Evolutionary conservation across 1,140 invertebrate genomes (phyloP), one percentile per base, ranked within the genome.

Genomic region (Diploscapter pachys): DNA sequence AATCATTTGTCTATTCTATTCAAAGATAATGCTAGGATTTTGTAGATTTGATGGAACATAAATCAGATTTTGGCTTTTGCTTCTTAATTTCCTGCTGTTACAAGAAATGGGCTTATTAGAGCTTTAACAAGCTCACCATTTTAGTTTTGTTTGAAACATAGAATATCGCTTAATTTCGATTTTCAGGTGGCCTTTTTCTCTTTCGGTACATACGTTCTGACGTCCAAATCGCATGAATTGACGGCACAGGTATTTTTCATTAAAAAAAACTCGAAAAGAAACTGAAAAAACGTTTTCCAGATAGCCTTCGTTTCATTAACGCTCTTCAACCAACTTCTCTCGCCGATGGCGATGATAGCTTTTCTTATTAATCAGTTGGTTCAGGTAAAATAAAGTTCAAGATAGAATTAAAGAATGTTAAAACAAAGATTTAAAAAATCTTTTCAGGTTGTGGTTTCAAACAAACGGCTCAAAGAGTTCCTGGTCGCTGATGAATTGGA

Each of bases 261-360:
- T n/a, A n/a, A n/a, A n/a, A 13, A 59, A 11, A 11, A 13, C 57
- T 59, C 1, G 11, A 59, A 13, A 11, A 11, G 2, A 1, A 31
- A 11, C n/a, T 9, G 9, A 59, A 11, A 13, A 13, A 11, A 11
- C 11, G 87, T 87, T 81, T 87, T 88, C 4, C 83, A 89, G 78
- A 49, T 88, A 79, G 89, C 89, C 31, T 90, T 91, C 86, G 90
- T 91, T 13, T 89, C 89, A 31, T 81, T 91, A 13, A 86, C 89
- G 5, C 81, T 90, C 8, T 90, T 90, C 81, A 90, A 90, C 81
- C 88, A 90, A 71, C 80, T 91, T 62, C 80, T 75, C 48, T 79
- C 79, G 11, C 81, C 82, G 48, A 81, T 84, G 81, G 80, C 79
- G 8, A 82, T 81, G 64, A 76, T 85, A 13, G 82, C 71, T 4